Base-by-base conservation (phyloP, 1,140 invertebrate genomes). In the Probaryconus sp. region DNA sequence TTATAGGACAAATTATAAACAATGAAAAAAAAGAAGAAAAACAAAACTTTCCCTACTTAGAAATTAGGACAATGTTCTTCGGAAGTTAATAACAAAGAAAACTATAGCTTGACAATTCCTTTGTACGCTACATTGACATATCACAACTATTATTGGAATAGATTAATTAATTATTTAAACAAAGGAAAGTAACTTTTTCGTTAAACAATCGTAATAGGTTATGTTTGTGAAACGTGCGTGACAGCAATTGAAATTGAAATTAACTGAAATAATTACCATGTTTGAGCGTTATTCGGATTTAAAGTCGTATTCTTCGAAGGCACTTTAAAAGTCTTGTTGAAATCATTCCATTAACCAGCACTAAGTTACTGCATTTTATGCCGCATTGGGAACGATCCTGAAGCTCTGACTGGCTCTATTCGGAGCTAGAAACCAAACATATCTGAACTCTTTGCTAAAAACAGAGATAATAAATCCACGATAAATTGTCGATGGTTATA, bases 301-400 rank as follows among this genome's bases (percentile, higher is more conserved):
- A 61, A 18, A 53, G 9, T 72, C 17, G 35, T n/a, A 47, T 67
- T 60, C 40, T n/a, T 55, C 31, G 42, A 73, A 73, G 70, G 70
- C 70, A 73, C 70, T 73, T 73, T 24, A 13, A 67, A 47, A 61
- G 31, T 60, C 47, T 60, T 61, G 55, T 48, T 42, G 30, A 68
- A 74, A 51, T 68, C 71, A 68, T 74, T 68, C 71, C 55, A 74
- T 61, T 38, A 51, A 28, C 40, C 21, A 65, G 21, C 37, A 63
- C 56, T 31, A 42, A 60, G 26, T 74, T 56, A 74, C 63, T 48
- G 70, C 70, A 74, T 74, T 74, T 74, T 67, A 56, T 74, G 42
- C 42, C 50, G 70, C 70, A 68, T 74, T 63, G 48, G 21, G 43
- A 47, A 48, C 70, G 40, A 63, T 56, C 56, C 35, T 74, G 42